Conservation (phyloP, 2,113 vertebrate genomes). For the Hyla sarda region DNA sequence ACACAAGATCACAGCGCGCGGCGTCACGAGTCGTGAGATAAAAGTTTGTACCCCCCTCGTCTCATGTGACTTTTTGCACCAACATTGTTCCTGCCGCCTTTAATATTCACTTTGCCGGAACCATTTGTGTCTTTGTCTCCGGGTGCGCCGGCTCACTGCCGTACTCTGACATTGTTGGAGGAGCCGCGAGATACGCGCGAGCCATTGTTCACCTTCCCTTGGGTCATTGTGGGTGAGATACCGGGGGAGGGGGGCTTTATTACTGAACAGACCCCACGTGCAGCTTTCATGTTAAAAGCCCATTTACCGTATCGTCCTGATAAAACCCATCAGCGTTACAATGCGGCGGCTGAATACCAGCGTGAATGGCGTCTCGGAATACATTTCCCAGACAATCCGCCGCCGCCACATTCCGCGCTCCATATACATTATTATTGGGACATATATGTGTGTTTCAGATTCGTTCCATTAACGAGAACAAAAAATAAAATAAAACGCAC, state of each 20-base stretch:
- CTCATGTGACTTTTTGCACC: background rate
- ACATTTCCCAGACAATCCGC: background rate
- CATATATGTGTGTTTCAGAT: background rate
- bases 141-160: background rate
- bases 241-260: background rate
- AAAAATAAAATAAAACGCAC: background rate
- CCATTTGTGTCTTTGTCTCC: background rate
- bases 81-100: background rate
- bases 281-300: conserved; percentile 12
- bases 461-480: background rate
- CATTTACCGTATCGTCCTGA: background rate
- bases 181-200: background rate
- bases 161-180: conserved; percentile 7
- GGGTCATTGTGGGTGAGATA: background rate
- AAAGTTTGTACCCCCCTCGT: background rate
- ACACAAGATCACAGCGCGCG: background rate
- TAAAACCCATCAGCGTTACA: background rate
- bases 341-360: background rate
- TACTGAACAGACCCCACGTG: background rate
- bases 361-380: background rate
- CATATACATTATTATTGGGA: background rate
- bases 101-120: background rate
- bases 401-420: background rate
- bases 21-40: background rate
- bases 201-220: background rate